Base-by-base conservation (phyloP, 2,113 vertebrate species). In the Callopanchax toddi region DNA sequence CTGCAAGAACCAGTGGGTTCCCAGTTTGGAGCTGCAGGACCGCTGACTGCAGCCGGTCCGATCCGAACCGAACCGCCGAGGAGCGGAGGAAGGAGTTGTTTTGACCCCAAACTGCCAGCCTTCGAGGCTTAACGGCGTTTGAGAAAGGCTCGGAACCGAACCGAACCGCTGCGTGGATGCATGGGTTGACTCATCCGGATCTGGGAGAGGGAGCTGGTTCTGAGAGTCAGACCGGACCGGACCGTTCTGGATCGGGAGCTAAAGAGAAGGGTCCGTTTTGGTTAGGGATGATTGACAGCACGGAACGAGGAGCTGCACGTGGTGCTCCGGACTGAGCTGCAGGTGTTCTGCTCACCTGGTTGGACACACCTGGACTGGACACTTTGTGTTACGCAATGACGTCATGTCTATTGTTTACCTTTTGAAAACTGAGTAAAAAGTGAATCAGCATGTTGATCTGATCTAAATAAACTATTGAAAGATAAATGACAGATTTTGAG, bases 1-100 rank as follows among this genome's bases (percentile, higher is more conserved):
- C 5, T 91, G 92, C 49, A 86, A 82, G 42, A 95, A 98, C 85
- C 95, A 95, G 79, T 98, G 97, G 97, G 93, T 98, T 0, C 96
- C 96, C 0, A 92, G 55, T 10, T 85, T 98, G 44, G 76, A 93
- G 2, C 93, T 98, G 75, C 92, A 92, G 74, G 94, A 95, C 15
- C 94, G 95, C 82, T 98, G 95, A 92, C 12, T 55, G 3, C 6
- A 2, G 0, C 32, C 26, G 13, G 0, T 0, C 21, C 21, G 23
- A 39, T 0, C 54, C 42, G 53, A 71, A 9, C 39, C 36, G 11
- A 34, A 64, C 77, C 74, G 71, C 78, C 15, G 32, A 13, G 60
- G 53, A 50, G 78, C 80, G 64, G 78, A 25, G 79, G 77, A 81
- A 55, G 11, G 50, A 67, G 67, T 50, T 54, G 40, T 53, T 45